phyloP scores from a whole-genome alignment of 2,888 invertebrate genomes.

The Leuctra nigra region DNA sequence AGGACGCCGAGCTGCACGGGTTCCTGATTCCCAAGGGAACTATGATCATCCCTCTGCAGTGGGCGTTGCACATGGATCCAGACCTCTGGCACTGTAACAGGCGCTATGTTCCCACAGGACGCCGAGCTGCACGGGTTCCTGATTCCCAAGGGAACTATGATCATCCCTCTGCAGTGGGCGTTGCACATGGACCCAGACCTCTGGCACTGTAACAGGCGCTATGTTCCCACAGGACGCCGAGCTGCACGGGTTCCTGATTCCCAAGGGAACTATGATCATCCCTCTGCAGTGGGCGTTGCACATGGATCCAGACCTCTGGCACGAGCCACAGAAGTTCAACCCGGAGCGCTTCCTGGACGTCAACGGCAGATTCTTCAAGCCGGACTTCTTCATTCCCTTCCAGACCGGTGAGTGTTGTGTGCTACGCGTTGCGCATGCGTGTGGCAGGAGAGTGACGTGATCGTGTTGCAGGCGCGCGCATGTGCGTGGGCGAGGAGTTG shows the following conservation, averaged over 20 bases:
- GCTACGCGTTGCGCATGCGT: background rate
- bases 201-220: conserved; percentile 55
- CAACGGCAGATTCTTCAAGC: conserved; percentile 54
- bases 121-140: too few relatives aligned
- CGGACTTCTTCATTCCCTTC: conserved; percentile 71
- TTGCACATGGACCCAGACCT: conserved; percentile 62
- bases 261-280: conserved; percentile 65
- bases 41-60: conserved; percentile 72
- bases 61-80: conserved; percentile 72
- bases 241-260: conserved; percentile 56
- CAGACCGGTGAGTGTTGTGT: conserved; percentile 57
- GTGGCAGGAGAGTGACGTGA: background rate
- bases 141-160: conserved; percentile 62
- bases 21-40: conserved; percentile 58
- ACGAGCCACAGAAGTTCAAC: conserved; percentile 57
- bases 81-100: conserved; percentile 48
- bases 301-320: conserved; percentile 60
- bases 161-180: conserved; percentile 76
- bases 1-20: too few relatives aligned
- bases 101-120: too few relatives aligned
- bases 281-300: conserved; percentile 77
- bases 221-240: conserved; percentile 44
- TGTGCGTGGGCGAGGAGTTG: conserved; percentile 80
- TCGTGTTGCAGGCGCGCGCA: conserved; percentile 60
- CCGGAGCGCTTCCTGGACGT: conserved; percentile 62